Evolutionary conservation across 2,113 vertebrate species (phyloP).

Genomic region (Mesitornis unicolor): DNA sequence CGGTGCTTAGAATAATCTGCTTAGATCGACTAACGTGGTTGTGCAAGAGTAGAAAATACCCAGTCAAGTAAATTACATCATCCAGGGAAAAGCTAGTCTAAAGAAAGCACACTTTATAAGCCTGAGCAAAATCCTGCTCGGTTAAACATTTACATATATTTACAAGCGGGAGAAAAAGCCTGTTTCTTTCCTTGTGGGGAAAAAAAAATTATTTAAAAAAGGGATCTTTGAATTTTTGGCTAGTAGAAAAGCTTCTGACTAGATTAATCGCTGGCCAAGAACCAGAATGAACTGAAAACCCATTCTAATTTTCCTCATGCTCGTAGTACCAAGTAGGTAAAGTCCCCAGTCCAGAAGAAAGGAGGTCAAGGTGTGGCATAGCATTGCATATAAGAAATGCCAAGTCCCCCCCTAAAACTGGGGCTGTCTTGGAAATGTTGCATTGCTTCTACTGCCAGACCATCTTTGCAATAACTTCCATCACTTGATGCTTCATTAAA

Average conservation of each 20-base stretch:
- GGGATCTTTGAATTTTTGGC: neutral
- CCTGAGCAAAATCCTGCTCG: neutral
- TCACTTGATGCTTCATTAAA: neutral
- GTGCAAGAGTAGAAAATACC: constrained; percentile 62
- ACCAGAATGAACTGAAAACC: neutral
- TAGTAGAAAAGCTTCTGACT: neutral
- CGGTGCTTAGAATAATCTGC: constrained; percentile 51
- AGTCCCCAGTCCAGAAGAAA: neutral
- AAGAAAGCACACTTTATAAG: constrained; percentile 61
- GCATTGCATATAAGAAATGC: neutral
- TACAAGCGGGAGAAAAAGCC: neutral
- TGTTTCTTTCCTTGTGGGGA: neutral
- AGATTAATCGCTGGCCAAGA: neutral
- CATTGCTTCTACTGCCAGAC: neutral
- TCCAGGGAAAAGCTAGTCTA: constrained; percentile 69
- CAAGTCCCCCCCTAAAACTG: neutral
- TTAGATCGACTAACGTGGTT: constrained; percentile 60
- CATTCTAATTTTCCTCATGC: neutral
- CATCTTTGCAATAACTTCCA: neutral
- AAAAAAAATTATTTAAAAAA: neutral
- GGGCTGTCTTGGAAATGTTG: neutral
- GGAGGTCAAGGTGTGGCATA: neutral
- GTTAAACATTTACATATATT: constrained; percentile 20
- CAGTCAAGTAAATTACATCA: constrained; percentile 71
- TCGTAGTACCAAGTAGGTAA: neutral